Evolutionary conservation across 1,140 invertebrate genomes (phyloP).

Genomic region (Archegozetes longisetosus): DNA sequence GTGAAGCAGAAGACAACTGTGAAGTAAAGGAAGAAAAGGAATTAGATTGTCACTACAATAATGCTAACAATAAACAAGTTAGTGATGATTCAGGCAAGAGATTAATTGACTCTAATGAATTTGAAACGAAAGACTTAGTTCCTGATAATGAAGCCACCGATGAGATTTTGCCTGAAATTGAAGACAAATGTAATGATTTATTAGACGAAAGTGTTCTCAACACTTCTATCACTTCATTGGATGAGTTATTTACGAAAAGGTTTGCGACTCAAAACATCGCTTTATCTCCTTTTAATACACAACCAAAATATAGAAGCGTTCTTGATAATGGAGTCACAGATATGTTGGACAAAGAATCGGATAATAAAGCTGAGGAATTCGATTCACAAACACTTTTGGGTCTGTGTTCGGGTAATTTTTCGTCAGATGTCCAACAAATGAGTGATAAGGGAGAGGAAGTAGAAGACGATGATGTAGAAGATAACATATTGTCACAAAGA

Average conservation of each 20-base stretch:
- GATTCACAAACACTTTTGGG: neutral
- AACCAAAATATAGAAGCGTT: neutral
- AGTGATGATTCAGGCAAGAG: neutral
- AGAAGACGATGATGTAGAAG: neutral
- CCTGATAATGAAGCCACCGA: neutral
- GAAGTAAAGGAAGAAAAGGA: neutral
- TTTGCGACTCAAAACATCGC: neutral
- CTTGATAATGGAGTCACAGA: neutral
- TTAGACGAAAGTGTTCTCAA: neutral
- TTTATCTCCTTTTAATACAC: neutral
- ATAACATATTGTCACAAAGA: neutral
- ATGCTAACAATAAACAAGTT: neutral
- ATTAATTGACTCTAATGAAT: neutral
- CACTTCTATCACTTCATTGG: neutral
- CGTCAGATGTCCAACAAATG: neutral
- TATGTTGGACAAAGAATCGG: neutral
- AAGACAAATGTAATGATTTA: too few species aligned
- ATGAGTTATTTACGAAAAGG: neutral
- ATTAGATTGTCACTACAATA: too few species aligned
- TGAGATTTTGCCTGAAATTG: neutral
- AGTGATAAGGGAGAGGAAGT: neutral
- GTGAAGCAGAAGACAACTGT: neutral
- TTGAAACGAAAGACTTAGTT: neutral
- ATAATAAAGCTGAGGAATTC: neutral
- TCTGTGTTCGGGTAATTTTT: neutral